These are phyloP conservation scores for Strigamia maritima DNA, from an alignment of 2,888 invertebrate species.

Conservation along the genomic window DNA sequence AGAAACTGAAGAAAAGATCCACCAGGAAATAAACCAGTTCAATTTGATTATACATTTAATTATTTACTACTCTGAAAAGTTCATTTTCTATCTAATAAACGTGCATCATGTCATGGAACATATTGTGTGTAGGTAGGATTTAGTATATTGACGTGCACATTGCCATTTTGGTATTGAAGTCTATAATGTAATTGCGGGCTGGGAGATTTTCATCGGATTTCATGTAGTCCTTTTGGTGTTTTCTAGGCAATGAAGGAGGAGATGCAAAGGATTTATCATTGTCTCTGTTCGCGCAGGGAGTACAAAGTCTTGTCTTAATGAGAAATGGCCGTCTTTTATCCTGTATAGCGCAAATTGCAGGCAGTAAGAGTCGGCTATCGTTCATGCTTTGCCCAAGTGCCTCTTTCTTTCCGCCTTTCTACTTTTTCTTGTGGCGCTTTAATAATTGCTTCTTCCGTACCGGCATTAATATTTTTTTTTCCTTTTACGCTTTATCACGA, in stretches of 20 bases:
- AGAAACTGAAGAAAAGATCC: too few species aligned
- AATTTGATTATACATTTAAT: too few species aligned
- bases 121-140: not conserved
- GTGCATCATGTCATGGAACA: too few species aligned
- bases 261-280: constrained; percentile 24
- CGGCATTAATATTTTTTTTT: not conserved
- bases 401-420: not conserved
- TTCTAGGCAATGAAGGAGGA: not conserved
- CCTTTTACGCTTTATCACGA: not conserved
- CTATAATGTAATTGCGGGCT: not conserved
- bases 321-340: constrained; percentile 30
- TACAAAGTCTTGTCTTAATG: constrained; percentile 22
- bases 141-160: not conserved
- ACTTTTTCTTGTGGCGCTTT: constrained; percentile 9
- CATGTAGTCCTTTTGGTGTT: too few species aligned
- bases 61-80: too few species aligned
- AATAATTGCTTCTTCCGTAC: constrained; percentile 18
- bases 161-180: not conserved
- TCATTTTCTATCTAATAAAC: too few species aligned
- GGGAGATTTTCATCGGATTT: not conserved
- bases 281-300: not conserved
- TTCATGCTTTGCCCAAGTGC: constrained; percentile 16
- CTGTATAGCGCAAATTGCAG: constrained; percentile 28
- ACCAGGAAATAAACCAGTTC: too few species aligned
- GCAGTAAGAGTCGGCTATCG: constrained; percentile 27